phyloP scores from a whole-genome alignment of 2,888 invertebrate genomes.

The Heliconius charithonia region DNA sequence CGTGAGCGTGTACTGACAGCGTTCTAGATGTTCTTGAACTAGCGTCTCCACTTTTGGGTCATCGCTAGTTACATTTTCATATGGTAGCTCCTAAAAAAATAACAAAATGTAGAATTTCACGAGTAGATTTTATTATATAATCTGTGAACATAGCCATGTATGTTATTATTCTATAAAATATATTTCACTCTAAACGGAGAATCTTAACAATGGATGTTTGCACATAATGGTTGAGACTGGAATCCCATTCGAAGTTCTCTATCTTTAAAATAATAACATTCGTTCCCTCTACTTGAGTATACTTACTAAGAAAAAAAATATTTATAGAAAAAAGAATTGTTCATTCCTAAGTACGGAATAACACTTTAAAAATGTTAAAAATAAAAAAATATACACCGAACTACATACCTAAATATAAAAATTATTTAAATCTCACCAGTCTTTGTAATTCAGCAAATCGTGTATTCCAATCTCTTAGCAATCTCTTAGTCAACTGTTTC shows the following conservation, averaged over 20 bases:
- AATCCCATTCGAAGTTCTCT: not conserved
- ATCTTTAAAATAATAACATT: constrained; percentile 9
- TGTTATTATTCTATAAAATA: not conserved
- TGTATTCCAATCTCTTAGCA: constrained; percentile 62
- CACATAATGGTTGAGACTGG: too few species aligned
- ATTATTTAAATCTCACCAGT: constrained; percentile 54
- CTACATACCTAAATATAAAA: not conserved
- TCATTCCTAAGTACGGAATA: too few species aligned
- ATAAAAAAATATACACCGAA: not conserved
- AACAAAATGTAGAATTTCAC: not conserved
- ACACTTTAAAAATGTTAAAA: too few species aligned
- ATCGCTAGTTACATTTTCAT: constrained; percentile 61
- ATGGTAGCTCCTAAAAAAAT: constrained; percentile 55
- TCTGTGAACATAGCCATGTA: not conserved
- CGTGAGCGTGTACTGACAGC: constrained; percentile 72
- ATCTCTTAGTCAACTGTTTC: constrained; percentile 56
- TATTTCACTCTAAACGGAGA: not conserved
- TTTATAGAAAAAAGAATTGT: too few species aligned
- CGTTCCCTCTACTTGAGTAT: too few species aligned
- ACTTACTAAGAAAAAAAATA: too few species aligned
- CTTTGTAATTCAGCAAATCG: constrained; percentile 67
- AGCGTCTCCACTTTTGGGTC: constrained; percentile 64
- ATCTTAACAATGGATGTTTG: not conserved
- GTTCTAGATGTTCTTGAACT: constrained; percentile 66
- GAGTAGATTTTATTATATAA: not conserved